phyloP scores from a whole-genome alignment of 2,797 vertebrate species.

The Menidia menidia region DNA sequence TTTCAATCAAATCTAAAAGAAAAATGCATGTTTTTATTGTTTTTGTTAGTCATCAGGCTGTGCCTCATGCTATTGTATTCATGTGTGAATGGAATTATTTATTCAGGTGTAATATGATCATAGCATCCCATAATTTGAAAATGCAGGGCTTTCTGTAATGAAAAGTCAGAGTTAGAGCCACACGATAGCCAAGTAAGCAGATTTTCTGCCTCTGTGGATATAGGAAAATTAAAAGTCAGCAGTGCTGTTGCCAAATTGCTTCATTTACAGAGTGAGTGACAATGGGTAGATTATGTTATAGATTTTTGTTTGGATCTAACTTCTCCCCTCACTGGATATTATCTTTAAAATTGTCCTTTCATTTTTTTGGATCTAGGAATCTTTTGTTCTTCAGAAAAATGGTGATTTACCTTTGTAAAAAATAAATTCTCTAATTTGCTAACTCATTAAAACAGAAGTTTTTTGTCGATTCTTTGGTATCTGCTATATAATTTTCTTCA shows the following conservation, averaged over 20 bases:
- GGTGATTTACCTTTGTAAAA: neutral
- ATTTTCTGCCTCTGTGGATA: constrained; percentile 43
- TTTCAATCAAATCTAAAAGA: constrained; percentile 55
- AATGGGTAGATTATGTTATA: constrained; percentile 22
- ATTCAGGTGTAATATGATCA: constrained; percentile 56
- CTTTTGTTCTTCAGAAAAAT: neutral
- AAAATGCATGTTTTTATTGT: constrained; percentile 26
- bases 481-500: no score
- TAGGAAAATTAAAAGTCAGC: constrained; percentile 60
- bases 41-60: constrained; percentile 44
- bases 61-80: constrained; percentile 46
- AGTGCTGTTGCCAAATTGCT: constrained; percentile 39
- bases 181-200: constrained; percentile 47
- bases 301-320: constrained; percentile 19
- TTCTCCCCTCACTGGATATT: neutral
- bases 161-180: constrained; percentile 20
- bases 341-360: neutral
- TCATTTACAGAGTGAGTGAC: constrained; percentile 13
- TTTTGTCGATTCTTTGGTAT: neutral
- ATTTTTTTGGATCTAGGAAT: neutral
- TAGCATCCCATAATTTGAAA: constrained; percentile 59
- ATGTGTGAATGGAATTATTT: constrained; percentile 45
- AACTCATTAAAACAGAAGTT: neutral
- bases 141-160: constrained; percentile 47
- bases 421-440: neutral